These are phyloP conservation scores for Drosophila tanythrix DNA, from an alignment of 2,888 invertebrate genomes.

Conservation along the genomic window DNA sequence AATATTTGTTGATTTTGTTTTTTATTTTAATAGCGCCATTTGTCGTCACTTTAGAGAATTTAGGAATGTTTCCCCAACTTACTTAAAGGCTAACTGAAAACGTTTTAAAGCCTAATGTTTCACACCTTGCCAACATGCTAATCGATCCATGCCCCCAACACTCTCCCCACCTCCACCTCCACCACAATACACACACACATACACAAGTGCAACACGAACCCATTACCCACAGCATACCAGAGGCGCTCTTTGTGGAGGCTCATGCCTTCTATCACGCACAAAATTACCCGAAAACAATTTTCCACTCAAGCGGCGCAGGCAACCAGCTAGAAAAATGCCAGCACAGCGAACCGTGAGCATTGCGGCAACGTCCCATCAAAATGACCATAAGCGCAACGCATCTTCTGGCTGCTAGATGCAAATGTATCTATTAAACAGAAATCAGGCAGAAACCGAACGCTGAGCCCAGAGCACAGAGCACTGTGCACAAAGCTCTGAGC, in stretches of 20 bases:
- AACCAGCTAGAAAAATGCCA: slow-evolving; percentile 75
- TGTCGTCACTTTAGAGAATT: slow-evolving; percentile 3
- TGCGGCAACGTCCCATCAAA: slow-evolving; percentile 59
- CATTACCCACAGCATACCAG: slow-evolving; percentile 64
- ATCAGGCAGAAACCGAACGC: slow-evolving; percentile 55
- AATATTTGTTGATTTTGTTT: not conserved
- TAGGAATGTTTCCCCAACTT: slow-evolving; percentile 19
- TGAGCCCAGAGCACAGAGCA: slow-evolving; percentile 1
- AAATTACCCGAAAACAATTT: slow-evolving; percentile 76
- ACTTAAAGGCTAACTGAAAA: slow-evolving; percentile 57
- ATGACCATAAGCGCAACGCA: slow-evolving; percentile 63
- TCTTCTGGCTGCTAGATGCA: slow-evolving; percentile 62
- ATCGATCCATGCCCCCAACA: slow-evolving; percentile 30
- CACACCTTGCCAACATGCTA: slow-evolving; percentile 59
- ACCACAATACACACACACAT: not conserved
- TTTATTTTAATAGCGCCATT: slow-evolving; percentile 30
- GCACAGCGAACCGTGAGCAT: slow-evolving; percentile 37
- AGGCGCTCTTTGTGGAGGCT: slow-evolving; percentile 14
- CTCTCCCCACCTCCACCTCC: too few species aligned
- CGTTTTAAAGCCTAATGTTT: slow-evolving; percentile 61
- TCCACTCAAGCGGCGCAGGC: slow-evolving; percentile 73
- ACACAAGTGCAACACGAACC: slow-evolving; percentile 5
- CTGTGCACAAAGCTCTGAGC: slow-evolving; percentile 13
- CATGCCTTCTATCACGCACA: slow-evolving; percentile 48
- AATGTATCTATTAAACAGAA: slow-evolving; percentile 79